Evolutionary conservation across 2,113 vertebrate species (phyloP).

Genomic region (Larimichthys polyactis): DNA sequence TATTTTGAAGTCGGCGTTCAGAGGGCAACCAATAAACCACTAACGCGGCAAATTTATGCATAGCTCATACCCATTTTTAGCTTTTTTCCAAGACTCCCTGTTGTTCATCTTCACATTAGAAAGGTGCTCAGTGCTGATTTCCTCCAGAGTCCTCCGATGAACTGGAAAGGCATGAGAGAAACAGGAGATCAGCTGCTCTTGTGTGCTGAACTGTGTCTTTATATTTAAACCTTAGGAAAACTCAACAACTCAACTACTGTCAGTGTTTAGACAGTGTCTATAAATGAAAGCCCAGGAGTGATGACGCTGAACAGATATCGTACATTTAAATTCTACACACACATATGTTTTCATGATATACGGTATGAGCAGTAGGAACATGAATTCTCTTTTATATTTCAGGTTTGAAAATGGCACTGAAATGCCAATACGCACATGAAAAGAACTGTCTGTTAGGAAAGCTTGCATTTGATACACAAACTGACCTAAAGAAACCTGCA

Average conservation of each 20-base stretch:
- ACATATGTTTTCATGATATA: neutral
- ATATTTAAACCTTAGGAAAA: neutral
- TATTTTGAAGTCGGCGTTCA: slow-evolving; percentile 23
- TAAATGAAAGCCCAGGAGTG: neutral
- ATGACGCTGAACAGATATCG: neutral
- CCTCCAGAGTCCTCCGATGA: slow-evolving; percentile 4
- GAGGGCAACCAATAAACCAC: neutral
- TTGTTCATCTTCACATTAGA: slow-evolving; percentile 9
- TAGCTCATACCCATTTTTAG: neutral
- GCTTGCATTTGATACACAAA: no score
- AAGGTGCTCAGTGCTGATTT: neutral
- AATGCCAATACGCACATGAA: neutral
- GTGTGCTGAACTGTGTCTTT: neutral
- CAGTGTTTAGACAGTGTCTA: neutral
- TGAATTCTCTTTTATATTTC: neutral
- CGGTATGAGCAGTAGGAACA: neutral
- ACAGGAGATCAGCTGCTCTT: neutral
- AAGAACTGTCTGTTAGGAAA: no score
- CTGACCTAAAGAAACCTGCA: no score
- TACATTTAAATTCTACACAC: neutral
- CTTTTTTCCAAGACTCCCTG: neutral
- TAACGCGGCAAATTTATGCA: slow-evolving; percentile 1
- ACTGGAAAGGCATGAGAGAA: neutral
- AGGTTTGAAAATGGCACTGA: neutral
- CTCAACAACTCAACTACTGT: no score